phyloP scores from a whole-genome alignment of 2,888 invertebrate species.

The Myopa testacea region DNA sequence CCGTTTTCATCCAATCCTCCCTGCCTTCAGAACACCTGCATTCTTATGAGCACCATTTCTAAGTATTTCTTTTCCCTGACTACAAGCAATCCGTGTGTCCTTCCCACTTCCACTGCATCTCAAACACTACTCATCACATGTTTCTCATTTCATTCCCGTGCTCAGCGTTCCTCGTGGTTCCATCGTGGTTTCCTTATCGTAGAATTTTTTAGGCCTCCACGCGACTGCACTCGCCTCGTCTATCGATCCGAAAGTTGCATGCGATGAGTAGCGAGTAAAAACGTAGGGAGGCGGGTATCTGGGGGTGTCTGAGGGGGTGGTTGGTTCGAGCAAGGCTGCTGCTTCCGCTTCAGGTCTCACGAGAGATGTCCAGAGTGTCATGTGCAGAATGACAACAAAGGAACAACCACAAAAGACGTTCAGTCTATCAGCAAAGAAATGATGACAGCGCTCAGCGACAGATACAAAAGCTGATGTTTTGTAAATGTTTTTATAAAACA shows the following conservation, averaged over 20 bases:
- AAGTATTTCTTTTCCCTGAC: neutral
- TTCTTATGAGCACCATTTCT: neutral
- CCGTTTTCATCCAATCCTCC: neutral
- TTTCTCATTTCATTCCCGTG: neutral
- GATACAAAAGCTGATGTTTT: no score
- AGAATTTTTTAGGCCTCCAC: constrained; percentile 32
- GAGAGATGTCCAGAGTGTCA: neutral
- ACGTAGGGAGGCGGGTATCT: neutral
- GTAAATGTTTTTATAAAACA: no score
- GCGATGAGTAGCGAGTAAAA: neutral
- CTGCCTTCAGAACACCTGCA: neutral
- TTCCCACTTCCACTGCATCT: constrained; percentile 2
- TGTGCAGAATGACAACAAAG: constrained; percentile 1
- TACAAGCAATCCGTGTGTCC: constrained; percentile 4
- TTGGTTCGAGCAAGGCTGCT: no score
- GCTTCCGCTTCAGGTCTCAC: neutral
- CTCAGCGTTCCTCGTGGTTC: neutral
- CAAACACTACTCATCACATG: neutral
- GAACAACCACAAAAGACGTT: neutral
- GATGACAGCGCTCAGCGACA: no score
- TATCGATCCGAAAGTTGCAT: constrained; percentile 31
- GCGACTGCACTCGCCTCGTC: constrained; percentile 2
- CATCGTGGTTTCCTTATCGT: constrained; percentile 5
- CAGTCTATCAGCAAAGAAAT: no score
- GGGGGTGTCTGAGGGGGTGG: neutral